These are phyloP conservation scores for Metellina segmentata DNA, from an alignment of 2,888 invertebrate genomes.

Conservation along the genomic window DNA sequence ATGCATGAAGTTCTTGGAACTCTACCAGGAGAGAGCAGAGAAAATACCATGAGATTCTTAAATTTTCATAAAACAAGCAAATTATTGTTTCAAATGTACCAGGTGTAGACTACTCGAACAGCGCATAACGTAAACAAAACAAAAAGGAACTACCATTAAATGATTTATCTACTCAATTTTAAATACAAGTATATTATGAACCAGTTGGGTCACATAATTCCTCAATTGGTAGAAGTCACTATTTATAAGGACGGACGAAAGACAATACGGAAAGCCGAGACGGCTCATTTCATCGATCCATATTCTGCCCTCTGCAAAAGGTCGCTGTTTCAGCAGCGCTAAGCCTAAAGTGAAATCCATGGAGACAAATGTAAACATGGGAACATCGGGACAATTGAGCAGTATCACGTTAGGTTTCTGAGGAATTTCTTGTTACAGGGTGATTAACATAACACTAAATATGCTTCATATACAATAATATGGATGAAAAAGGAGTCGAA, in stretches of 20 bases:
- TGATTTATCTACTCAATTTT: too few species aligned
- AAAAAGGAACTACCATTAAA: neutral
- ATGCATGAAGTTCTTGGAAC: too few species aligned
- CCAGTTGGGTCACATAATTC: too few species aligned
- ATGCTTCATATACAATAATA: neutral
- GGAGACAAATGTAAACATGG: conserved; percentile 64
- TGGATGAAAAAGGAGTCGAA: neutral
- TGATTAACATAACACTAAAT: neutral
- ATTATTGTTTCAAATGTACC: too few species aligned
- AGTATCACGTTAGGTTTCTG: neutral
- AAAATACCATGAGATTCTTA: too few species aligned
- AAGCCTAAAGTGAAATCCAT: conserved; percentile 47
- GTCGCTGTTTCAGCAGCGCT: conserved; percentile 38
- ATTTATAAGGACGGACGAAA: neutral
- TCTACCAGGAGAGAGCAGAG: too few species aligned
- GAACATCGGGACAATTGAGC: conserved; percentile 2
- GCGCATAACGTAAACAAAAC: neutral
- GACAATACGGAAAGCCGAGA: neutral
- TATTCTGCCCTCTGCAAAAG: conserved; percentile 62
- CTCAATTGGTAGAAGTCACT: too few species aligned
- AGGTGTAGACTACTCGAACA: neutral
- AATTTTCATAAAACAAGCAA: too few species aligned
- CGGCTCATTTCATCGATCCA: conserved; percentile 43
- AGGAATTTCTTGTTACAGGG: neutral
- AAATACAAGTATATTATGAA: too few species aligned